Conservation (phyloP, 2,113 vertebrate species). For the Hyperoodon ampullatus region DNA sequence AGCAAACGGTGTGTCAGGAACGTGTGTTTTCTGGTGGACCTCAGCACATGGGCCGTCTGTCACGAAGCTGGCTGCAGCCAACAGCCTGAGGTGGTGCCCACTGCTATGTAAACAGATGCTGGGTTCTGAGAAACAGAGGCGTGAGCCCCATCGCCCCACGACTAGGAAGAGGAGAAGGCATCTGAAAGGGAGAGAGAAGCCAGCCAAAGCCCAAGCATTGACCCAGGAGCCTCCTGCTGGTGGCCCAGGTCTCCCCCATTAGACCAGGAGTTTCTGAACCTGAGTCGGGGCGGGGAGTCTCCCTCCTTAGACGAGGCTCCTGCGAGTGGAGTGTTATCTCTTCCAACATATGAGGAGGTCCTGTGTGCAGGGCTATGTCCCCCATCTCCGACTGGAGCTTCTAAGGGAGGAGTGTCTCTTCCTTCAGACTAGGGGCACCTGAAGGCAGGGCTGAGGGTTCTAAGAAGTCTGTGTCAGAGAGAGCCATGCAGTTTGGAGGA, state of each 20-base stretch:
- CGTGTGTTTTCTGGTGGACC: background rate
- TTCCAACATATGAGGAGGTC: background rate
- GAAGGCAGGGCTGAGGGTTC: background rate
- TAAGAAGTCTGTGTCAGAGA: background rate
- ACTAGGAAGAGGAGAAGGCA: background rate
- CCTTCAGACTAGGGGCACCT: background rate
- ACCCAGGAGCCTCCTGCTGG: background rate
- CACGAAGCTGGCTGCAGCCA: background rate
- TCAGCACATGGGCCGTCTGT: accelerated
- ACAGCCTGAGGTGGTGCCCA: background rate
- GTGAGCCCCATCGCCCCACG: no score
- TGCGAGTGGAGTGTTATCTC: accelerated
- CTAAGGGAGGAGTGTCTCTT: background rate
- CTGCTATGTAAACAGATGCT: background rate
- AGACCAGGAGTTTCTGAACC: background rate
- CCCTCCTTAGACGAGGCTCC: background rate
- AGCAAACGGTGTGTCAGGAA: background rate
- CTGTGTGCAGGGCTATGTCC: background rate
- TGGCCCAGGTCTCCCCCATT: background rate
- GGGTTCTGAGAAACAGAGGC: background rate
- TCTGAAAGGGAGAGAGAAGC: background rate
- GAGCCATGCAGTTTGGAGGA: background rate
- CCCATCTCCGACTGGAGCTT: background rate
- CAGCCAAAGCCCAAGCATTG: background rate
- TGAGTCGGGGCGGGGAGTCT: background rate